Evolutionary conservation across 2,888 invertebrate genomes (phyloP).

Genomic region (Blastobasis lacticolella): DNA sequence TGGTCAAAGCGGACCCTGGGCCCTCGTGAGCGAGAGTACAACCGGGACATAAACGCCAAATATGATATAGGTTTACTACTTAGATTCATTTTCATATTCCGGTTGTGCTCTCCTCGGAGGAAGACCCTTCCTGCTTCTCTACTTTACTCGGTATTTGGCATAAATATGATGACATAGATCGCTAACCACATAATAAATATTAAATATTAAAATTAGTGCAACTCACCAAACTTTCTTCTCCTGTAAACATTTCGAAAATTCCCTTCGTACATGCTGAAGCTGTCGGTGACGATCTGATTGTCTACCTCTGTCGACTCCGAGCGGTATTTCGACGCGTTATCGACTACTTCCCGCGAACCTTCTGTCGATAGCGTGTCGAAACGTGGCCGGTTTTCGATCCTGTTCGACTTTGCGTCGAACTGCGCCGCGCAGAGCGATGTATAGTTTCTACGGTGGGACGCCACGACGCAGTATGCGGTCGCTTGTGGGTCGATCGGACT

Average conservation of each 20-base stretch:
- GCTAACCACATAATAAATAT: too few relatives aligned
- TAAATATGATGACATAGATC: too few relatives aligned
- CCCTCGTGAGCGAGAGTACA: too few relatives aligned
- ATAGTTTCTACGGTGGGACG: slow-evolving; percentile 55
- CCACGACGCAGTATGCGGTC: slow-evolving; percentile 61
- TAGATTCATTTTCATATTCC: too few relatives aligned
- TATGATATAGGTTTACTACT: too few relatives aligned
- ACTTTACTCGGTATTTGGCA: too few relatives aligned
- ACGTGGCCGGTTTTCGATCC: slow-evolving; percentile 32
- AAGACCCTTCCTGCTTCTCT: too few relatives aligned
- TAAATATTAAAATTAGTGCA: background rate
- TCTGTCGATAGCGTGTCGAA: slow-evolving; percentile 15
- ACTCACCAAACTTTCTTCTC: slow-evolving; percentile 57
- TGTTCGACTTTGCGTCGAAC: slow-evolving; percentile 34
- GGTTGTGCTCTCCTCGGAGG: too few relatives aligned
- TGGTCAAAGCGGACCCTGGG: too few relatives aligned
- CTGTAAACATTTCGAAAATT: slow-evolving; percentile 43
- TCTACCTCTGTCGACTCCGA: slow-evolving; percentile 32
- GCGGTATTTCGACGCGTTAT: slow-evolving; percentile 13
- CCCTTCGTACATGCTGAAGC: slow-evolving; percentile 42
- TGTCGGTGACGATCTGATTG: slow-evolving; percentile 41
- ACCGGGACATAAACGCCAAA: too few relatives aligned
- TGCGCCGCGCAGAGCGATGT: slow-evolving; percentile 62
- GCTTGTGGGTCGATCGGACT: slow-evolving; percentile 65
- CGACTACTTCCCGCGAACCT: background rate